Evolutionary conservation across 1,140 invertebrate species (phyloP).

Genomic region (Saccostrea cuccullata): DNA sequence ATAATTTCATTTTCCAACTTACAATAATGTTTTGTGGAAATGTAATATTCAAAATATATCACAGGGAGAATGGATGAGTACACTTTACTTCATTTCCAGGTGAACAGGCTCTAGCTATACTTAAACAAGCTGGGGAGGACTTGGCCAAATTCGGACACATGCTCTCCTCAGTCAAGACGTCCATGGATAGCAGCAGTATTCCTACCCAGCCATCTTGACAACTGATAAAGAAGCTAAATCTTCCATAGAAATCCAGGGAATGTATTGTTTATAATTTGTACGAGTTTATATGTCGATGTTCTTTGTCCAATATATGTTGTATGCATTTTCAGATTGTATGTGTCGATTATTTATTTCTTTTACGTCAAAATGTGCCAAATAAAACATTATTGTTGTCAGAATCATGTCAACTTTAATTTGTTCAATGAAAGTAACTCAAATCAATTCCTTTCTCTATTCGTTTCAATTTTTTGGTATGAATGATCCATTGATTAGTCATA

Average conservation of each 20-base stretch:
- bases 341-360: background rate
- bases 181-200: constrained; percentile 26
- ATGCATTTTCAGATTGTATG: background rate
- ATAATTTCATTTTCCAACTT: no score
- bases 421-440: no score
- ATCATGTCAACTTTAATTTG: no score
- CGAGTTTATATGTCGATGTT: background rate
- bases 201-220: background rate
- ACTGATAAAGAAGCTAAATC: background rate
- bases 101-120: constrained; percentile 65
- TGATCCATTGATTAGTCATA: no score
- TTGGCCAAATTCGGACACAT: constrained; percentile 60
- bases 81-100: constrained; percentile 55
- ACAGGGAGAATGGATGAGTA: background rate
- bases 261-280: background rate
- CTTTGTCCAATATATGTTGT: background rate
- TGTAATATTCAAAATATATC: no score
- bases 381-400: background rate
- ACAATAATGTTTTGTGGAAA: no score
- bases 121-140: constrained; percentile 66
- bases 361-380: background rate
- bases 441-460: no score
- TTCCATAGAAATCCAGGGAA: background rate
- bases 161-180: constrained; percentile 47
- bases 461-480: no score